Evolutionary conservation across 2,113 vertebrate species (phyloP), one percentile per base, ranked within the genome.

Genomic region (Mobula hypostoma): DNA sequence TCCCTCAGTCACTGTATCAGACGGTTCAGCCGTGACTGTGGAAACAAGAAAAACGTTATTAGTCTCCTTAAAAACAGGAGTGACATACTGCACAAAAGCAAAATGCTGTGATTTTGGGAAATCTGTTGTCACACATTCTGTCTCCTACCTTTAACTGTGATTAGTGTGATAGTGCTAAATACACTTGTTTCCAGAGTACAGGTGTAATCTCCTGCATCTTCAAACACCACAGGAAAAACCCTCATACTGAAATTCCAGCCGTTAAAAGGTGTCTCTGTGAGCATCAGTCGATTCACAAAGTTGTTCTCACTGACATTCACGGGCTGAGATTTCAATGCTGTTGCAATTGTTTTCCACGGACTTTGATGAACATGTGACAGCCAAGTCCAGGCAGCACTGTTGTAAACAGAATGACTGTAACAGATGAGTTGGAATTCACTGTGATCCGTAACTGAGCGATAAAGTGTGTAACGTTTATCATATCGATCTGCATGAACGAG

Each of bases 261-360:
- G 12, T 91, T 91, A 70, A 91, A 40, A 6, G 14, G 14, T 63
- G 58, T 3, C 27, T 0, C 5, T 63, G 27, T n/a, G 83, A 24
- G 83, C 8, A 15, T 29, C 58, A 88, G 83, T 88, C 83, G 83
- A 88, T 63, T 88, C 83, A 11, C 83, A 88, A 88, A 63, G 83
- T 63, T 2, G 12, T 3, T 88, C 56, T 24, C n/a, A 14, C 29
- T 63, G 11, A 88, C 58, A 17, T 29, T 88, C 27, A 88, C 1
- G 58, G 56, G 83, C 83, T 88, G 83, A 88, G 27, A 63, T n/a
- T 1, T n/a, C 0, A 14, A 61, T n/a, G 83, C 58, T 15, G 83
- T n/a, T 17, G 58, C 83, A n/a, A 88, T 88, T 29, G 4, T 1
- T n/a, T 63, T 17, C 24, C 9, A 11, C 11, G 27, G 27, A 88